Evolutionary conservation across 1,140 invertebrate species (phyloP).

Genomic region (Eubasilissa regina): DNA sequence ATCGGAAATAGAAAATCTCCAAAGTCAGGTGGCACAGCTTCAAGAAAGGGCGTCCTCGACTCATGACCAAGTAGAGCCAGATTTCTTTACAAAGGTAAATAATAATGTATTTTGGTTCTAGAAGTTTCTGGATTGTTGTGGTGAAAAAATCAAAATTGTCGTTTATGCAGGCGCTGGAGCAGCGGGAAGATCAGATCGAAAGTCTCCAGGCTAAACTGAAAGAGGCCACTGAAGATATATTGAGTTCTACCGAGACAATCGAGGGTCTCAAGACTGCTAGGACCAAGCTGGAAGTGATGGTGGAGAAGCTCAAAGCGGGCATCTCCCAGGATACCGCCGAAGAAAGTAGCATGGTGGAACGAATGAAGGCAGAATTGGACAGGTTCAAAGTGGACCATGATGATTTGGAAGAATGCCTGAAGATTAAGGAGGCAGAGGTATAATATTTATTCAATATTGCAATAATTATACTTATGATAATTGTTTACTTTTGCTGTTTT

Average conservation of each 20-base stretch:
- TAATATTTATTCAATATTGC: not conserved
- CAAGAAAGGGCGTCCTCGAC: slow-evolving; percentile 53
- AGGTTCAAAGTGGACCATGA: slow-evolving; percentile 45
- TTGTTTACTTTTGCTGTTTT: no score
- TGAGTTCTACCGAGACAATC: slow-evolving; percentile 65
- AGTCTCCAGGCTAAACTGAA: slow-evolving; percentile 79
- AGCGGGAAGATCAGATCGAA: slow-evolving; percentile 78
- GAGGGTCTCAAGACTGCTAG: slow-evolving; percentile 64
- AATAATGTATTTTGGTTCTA: no score
- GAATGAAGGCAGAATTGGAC: slow-evolving; percentile 29
- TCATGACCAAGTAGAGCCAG: slow-evolving; percentile 57
- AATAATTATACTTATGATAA: no score
- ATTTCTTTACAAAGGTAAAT: slow-evolving; percentile 47
- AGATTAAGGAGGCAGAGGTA: slow-evolving; percentile 65
- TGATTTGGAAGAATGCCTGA: slow-evolving; percentile 54
- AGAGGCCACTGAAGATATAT: slow-evolving; percentile 80
- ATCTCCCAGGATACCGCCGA: slow-evolving; percentile 35
- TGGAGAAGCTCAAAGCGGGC: slow-evolving; percentile 56
- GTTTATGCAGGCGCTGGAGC: slow-evolving; percentile 69
- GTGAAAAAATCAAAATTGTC: no score
- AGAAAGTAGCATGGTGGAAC: slow-evolving; percentile 25
- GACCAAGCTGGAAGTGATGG: slow-evolving; percentile 61
- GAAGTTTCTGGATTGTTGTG: no score
- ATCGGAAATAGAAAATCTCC: slow-evolving; percentile 74
- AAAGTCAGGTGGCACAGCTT: slow-evolving; percentile 65